Evolutionary conservation across 2,888 invertebrate genomes (phyloP), one percentile per base, ranked within the genome.

Genomic region (Alcis repandata): DNA sequence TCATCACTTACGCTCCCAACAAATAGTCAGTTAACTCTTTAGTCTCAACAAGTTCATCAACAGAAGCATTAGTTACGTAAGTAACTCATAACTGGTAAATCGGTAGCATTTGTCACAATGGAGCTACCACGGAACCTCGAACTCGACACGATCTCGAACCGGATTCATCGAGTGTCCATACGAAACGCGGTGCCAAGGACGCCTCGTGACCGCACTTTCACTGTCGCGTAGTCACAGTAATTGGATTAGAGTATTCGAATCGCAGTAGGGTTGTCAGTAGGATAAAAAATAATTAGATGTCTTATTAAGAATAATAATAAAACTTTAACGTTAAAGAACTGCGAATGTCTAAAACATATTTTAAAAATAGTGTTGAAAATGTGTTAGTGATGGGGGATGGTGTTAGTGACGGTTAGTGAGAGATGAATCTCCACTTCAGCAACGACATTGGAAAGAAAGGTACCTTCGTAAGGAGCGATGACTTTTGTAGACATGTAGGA

Each of bases 161-260:
- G 67, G 67, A 56, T 58, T 69, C 61, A 58, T 52, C 62, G 9
- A 22, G 15, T 17, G 49, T 49, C 8, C 32, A 49, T 17, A 32
- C 49, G 17, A 11, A 11, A 33, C 17, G 15, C 49, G 65, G 71
- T 69, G 71, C 73, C 85, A 86, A 86, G 86, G 86, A 81, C 85
- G 80, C 73, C 53, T 57, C 43, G 69, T 80, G 84, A 78, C 80
- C 79, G 75, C 69, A 76, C 85, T 84, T 85, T 84, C 84, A 82
- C 85, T 82, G 75, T 79, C 80, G 73, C 65, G 63, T 60, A 66
- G 51, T 68, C 51, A 66, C 65, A 59, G 70, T 70, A 72, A 72
- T 67, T 70, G 67, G 67, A 68, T 72, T 72, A 72, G 69, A 72
- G 56, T 69, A 64, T 60, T 60, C 45, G 27, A 59, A 54, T 59